Percentiles rank a stretch among this genome's conserved stretches.
Conservation (phyloP, 2,888 invertebrate species). For the Temnothorax unifasciatus region DNA sequence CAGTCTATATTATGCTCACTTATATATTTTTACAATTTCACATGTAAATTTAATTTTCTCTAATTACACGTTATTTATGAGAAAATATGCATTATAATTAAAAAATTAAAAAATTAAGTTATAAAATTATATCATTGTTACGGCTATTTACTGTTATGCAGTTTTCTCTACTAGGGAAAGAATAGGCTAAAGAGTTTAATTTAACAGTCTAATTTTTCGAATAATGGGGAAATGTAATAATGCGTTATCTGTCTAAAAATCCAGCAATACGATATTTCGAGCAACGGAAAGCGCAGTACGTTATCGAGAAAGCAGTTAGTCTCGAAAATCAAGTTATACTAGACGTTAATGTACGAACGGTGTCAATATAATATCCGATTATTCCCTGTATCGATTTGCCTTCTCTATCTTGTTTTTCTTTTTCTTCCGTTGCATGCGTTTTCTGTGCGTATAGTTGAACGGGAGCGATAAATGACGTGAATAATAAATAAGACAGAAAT, state of each 20-base stretch:
- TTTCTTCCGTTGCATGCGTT: conserved; percentile 48
- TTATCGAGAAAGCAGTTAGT: conserved; percentile 14
- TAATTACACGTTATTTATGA: neutral
- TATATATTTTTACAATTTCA: neutral
- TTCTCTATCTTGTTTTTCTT: conserved; percentile 53
- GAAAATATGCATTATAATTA: neutral
- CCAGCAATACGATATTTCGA: neutral
- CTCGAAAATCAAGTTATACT: conserved; percentile 57
- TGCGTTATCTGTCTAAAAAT: neutral
- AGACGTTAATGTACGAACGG: conserved; percentile 59
- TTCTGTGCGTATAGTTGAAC: conserved; percentile 64
- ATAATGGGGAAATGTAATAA: neutral
- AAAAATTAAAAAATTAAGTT: neutral
- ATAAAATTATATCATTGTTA: neutral
- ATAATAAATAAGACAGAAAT: conserved; percentile 72
- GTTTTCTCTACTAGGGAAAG: neutral
- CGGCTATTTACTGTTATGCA: neutral
- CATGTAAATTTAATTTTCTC: neutral
- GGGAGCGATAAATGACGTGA: conserved; percentile 71
- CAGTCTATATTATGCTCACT: neutral
- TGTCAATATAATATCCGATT: conserved; percentile 65
- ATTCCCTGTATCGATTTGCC: conserved; percentile 67
- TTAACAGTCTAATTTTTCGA: neutral
- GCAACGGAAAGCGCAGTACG: neutral
- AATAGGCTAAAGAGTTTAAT: neutral